These are phyloP conservation scores for Parauchenoglanis ngamensis DNA, from an alignment of 2,797 vertebrate genomes.

Conservation along the genomic window DNA sequence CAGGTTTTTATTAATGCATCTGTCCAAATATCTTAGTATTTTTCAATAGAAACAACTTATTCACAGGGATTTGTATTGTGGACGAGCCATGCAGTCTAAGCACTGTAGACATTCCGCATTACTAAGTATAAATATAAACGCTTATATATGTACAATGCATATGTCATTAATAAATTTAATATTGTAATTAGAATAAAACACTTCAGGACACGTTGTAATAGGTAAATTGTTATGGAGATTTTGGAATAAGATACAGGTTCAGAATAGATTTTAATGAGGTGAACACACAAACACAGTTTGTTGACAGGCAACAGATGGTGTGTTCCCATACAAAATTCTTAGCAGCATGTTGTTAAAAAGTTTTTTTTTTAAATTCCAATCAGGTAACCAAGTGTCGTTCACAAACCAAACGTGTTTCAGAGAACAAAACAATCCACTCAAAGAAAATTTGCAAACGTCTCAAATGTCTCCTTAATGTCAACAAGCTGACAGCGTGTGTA, in stretches of 20 bases:
- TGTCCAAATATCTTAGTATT: too few species aligned
- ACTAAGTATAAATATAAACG: background rate
- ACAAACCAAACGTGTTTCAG: background rate
- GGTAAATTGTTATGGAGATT: background rate
- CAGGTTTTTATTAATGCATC: too few species aligned
- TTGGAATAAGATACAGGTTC: too few species aligned
- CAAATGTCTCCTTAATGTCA: conserved; percentile 27
- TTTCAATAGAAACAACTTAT: too few species aligned
- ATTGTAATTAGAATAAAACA: background rate
- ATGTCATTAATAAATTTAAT: background rate
- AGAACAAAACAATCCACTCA: background rate
- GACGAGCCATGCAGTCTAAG: too few species aligned
- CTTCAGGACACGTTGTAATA: background rate
- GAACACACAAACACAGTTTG: background rate
- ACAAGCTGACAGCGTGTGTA: conserved; percentile 45
- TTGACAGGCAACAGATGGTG: background rate
- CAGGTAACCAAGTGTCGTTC: background rate
- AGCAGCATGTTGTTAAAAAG: background rate
- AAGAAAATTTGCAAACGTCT: background rate
- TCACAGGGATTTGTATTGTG: background rate
- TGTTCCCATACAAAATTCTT: background rate
- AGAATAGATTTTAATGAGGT: too few species aligned
- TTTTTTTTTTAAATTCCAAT: background rate
- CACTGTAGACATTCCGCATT: background rate
- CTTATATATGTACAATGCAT: background rate